These are phyloP conservation scores for Ennomos fuscantarius DNA, from an alignment of 2,888 invertebrate genomes.

Conservation along the genomic window DNA sequence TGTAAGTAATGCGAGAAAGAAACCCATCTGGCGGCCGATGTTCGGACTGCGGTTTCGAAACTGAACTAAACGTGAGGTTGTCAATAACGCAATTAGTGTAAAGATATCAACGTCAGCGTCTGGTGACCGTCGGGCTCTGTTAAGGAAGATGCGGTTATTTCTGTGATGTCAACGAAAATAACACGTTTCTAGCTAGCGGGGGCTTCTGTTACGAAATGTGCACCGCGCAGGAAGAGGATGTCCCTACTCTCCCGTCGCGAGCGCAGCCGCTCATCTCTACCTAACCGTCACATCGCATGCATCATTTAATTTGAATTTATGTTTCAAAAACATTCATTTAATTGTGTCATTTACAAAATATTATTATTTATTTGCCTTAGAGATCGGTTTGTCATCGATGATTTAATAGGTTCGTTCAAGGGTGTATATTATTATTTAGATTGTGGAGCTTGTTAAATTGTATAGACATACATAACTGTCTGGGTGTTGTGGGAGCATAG, in stretches of 20 bases:
- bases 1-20: conserved; percentile 27
- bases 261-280: conserved; percentile 37
- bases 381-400: conserved; percentile 4
- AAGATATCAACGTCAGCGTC: conserved; percentile 80
- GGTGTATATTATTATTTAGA: conserved; percentile 1
- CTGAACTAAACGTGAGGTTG: conserved; percentile 68
- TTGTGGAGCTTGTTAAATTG: conserved; percentile 10
- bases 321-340: conserved; percentile 24
- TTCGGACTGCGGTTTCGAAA: conserved; percentile 56
- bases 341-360: conserved; percentile 21
- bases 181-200: conserved; percentile 65
- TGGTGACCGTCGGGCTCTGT: conserved; percentile 68
- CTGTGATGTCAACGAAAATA: conserved; percentile 83
- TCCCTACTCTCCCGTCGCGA: conserved; percentile 52
- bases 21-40: conserved; percentile 37
- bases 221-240: conserved; percentile 78
- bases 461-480: conserved; percentile 6
- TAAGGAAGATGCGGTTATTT: conserved; percentile 80
- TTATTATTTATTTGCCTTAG: conserved; percentile 20
- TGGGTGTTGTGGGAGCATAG: too few species aligned
- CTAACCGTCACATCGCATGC: conserved; percentile 45
- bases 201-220: conserved; percentile 76
- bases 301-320: conserved; percentile 42
- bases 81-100: conserved; percentile 83
- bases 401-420: conserved; percentile 2